Conservation (phyloP, 2,888 invertebrate genomes). For the Patella pellucida region DNA sequence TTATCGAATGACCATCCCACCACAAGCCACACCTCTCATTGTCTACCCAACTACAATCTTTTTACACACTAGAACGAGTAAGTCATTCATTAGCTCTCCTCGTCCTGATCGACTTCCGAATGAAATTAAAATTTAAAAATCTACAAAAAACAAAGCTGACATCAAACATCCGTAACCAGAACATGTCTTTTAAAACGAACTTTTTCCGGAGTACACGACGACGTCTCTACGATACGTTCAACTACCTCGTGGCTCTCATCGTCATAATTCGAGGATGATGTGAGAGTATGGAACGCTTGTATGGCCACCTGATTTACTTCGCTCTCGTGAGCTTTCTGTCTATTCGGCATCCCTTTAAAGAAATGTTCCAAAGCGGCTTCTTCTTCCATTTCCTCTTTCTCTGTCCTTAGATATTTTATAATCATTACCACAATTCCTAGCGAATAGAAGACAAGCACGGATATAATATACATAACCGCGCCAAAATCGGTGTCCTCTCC, state of each 20-base stretch:
- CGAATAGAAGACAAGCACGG: conserved; percentile 57
- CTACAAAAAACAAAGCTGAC: too few species aligned
- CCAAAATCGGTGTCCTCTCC: conserved; percentile 45
- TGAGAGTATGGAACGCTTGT: conserved; percentile 57
- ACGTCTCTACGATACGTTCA: not conserved
- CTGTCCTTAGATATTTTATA: conserved; percentile 55
- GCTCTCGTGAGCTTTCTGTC: conserved; percentile 45
- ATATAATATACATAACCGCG: conserved; percentile 56
- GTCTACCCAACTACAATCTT: too few species aligned
- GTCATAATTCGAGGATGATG: conserved; percentile 39
- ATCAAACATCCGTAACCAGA: not conserved
- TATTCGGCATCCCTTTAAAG: conserved; percentile 54
- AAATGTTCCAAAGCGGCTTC: conserved; percentile 53
- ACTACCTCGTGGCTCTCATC: conserved; percentile 13
- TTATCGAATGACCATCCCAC: too few species aligned
- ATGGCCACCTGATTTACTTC: conserved; percentile 57
- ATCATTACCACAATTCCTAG: conserved; percentile 59
- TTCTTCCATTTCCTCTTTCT: conserved; percentile 52
- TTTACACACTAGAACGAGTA: too few species aligned
- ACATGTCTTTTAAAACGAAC: not conserved
- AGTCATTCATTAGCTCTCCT: too few species aligned
- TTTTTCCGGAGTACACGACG: not conserved
- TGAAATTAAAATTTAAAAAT: too few species aligned
- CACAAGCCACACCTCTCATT: too few species aligned
- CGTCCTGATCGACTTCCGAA: too few species aligned